Evolutionary conservation across 2,797 vertebrate species (phyloP), one percentile per base, ranked within the genome.

Genomic region (Odontamblyopus lacepedii): DNA sequence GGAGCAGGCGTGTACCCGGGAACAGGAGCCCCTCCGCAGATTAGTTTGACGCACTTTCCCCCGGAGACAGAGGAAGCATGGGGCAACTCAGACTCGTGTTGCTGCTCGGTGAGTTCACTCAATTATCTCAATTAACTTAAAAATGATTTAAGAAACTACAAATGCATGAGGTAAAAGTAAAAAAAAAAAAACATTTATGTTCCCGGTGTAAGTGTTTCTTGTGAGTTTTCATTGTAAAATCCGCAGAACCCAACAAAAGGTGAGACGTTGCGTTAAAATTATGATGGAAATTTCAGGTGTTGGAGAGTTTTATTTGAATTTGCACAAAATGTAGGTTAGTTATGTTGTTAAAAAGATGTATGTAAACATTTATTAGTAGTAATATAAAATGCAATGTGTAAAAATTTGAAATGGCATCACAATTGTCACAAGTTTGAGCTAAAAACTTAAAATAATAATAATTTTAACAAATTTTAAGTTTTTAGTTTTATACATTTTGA

Each of bases 81-180:
- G 55, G 55, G 69, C 23, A 6, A 55, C 68, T 82, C 12, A 65
- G 68, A 41, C 29, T 82, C 3, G 35, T 32, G 4, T 4, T 71
- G 18, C 77, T 86, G 50, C 69, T 85, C 5, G 78, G 86, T 87
- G 41, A 87, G 78, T 78, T 7, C 16, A 18, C 30, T 63, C 23
- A 23, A 23, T 23, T 23, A 23, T 0, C 23, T 26, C 6, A 44
- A 27, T 64, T 48, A 11, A 26, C 27, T 26, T 27, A 13, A 64
- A 27, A 23, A 63, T 26, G n/a, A 23, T 12, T n/a, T 23, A 7
- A 19, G 38, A 23, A 9, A 23, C 3, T 38, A 2, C 19, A 38
- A n/a, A n/a, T 23, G 35, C n/a, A n/a, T n/a, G 1, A n/a, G 23
- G 5, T 26, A 12, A 64, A 44, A 44, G 19, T 15, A 16, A 9